Evolutionary conservation across 2,113 vertebrate genomes (phyloP).

Genomic region (Phodopus roborovskii): DNA sequence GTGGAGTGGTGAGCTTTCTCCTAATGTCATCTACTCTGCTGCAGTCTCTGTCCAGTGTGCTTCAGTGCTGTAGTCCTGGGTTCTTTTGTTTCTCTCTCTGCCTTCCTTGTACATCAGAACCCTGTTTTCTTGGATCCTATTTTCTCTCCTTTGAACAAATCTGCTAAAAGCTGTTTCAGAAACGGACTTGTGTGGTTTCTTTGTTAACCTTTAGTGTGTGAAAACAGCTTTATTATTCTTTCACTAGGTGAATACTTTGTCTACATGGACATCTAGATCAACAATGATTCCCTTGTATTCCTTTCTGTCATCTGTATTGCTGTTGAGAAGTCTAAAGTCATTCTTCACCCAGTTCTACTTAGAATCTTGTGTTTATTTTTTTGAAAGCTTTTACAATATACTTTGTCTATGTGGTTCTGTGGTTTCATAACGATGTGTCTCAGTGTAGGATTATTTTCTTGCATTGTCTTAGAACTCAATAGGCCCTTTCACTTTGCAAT

Average conservation of each 20-base stretch:
- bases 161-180: slow-evolving; percentile 13
- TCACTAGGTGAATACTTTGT: background rate
- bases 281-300: background rate
- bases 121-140: background rate
- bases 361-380: slow-evolving; percentile 10
- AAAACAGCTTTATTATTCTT: background rate
- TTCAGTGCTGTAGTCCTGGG: background rate
- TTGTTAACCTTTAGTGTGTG: background rate
- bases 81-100: background rate
- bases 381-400: background rate
- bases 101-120: background rate
- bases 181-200: background rate
- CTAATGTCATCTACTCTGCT: background rate
- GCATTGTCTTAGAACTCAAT: background rate
- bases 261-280: background rate
- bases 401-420: background rate
- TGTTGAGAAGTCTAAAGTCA: background rate
- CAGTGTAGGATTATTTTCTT: background rate
- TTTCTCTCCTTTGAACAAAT: slow-evolving; percentile 31
- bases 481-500: background rate
- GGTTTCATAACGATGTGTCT: slow-evolving; percentile 37
- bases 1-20: background rate
- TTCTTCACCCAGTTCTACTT: slow-evolving; percentile 21
- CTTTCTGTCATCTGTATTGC: background rate
- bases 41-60: background rate